Evolutionary conservation across 1,140 invertebrate genomes (phyloP).

Genomic region (Notospermus geniculatus): DNA sequence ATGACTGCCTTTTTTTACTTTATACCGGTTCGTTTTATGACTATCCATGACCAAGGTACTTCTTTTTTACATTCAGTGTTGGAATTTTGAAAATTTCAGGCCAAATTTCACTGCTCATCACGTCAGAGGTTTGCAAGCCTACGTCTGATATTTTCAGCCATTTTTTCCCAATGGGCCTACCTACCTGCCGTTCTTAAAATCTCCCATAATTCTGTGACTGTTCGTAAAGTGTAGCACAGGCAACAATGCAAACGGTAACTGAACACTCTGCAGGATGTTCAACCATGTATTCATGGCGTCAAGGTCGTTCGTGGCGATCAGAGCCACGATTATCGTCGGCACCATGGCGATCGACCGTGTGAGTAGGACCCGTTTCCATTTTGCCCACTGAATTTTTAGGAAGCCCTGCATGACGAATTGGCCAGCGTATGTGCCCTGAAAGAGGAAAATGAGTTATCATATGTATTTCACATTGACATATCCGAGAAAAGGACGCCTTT

Average conservation of each 20-base stretch:
- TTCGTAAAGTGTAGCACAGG: slow-evolving; percentile 87
- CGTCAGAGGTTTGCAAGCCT: no score
- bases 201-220: slow-evolving; percentile 71
- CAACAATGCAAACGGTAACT: slow-evolving; percentile 70
- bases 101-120: neutral
- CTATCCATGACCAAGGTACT: no score
- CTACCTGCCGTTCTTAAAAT: slow-evolving; percentile 50
- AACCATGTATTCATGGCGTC: slow-evolving; percentile 87
- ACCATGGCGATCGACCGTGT: slow-evolving; percentile 84
- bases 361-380: slow-evolving; percentile 84
- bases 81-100: no score
- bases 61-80: no score
- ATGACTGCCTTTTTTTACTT: no score
- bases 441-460: slow-evolving; percentile 19
- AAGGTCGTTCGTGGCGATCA: slow-evolving; percentile 71
- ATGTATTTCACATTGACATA: no score
- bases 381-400: slow-evolving; percentile 80
- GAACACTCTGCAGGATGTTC: slow-evolving; percentile 85
- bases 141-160: no score
- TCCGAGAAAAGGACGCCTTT: no score
- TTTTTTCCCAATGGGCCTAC: no score
- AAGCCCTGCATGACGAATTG: slow-evolving; percentile 69
- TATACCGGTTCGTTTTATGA: no score
- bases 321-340: slow-evolving; percentile 79
- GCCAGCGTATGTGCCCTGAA: slow-evolving; percentile 46